Conservation (phyloP, 2,113 vertebrate genomes). For the Erythrolamprus reginae region DNA sequence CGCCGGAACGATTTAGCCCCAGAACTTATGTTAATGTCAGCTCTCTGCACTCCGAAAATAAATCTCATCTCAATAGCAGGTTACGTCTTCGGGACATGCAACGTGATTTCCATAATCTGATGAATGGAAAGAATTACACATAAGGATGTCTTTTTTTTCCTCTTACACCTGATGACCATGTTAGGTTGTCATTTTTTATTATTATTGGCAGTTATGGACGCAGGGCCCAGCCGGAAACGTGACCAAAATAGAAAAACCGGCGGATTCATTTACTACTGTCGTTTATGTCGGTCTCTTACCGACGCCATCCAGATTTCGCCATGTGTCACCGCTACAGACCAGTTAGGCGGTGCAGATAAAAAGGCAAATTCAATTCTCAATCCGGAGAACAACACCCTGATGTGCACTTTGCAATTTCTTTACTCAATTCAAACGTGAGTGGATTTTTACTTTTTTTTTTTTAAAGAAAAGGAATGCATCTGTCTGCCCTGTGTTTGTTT, state of each 20-base stretch:
- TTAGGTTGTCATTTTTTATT: not conserved
- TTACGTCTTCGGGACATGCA: slow-evolving; percentile 14
- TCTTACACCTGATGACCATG: not conserved
- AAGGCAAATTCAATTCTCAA: not conserved
- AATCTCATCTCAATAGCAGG: slow-evolving; percentile 39
- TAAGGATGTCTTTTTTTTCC: not conserved
- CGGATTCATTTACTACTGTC: not conserved
- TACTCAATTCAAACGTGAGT: not conserved
- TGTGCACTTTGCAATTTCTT: not conserved
- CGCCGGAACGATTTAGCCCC: not conserved
- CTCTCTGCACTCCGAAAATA: slow-evolving; percentile 32
- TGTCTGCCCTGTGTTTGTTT: not conserved
- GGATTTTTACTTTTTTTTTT: not conserved
- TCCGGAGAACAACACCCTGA: not conserved
- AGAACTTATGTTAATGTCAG: slow-evolving; percentile 32
- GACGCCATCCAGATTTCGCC: not conserved
- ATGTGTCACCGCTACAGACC: not conserved
- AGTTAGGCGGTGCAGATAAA: not conserved
- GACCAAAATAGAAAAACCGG: not conserved
- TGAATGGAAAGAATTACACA: not conserved
- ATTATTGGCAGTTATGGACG: no score
- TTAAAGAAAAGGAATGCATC: not conserved
- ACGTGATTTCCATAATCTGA: slow-evolving; percentile 35
- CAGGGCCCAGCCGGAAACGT: not conserved
- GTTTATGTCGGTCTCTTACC: not conserved